Percentiles rank a stretch among this genome's conserved stretches.
phyloP scores from a whole-genome alignment of 2,797 vertebrate species.

The Macroramphosus scolopax region DNA sequence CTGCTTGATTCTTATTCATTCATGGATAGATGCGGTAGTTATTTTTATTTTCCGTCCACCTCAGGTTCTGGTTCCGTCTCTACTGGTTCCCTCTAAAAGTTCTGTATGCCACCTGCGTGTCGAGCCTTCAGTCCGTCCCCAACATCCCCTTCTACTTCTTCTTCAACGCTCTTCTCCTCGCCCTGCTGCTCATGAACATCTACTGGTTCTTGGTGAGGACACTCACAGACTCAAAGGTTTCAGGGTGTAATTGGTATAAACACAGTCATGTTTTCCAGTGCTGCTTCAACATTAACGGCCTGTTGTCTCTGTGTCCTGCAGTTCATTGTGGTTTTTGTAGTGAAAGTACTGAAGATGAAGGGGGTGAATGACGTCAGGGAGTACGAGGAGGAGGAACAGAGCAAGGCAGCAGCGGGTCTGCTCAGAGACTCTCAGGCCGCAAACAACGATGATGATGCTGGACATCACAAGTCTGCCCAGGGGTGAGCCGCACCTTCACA shows the following conservation, averaged over 20 bases:
- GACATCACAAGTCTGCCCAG: constrained; percentile 70
- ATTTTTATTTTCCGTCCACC: not conserved
- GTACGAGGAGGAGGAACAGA: constrained; percentile 84
- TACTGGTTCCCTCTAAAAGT: constrained; percentile 99
- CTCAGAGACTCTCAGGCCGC: constrained; percentile 30
- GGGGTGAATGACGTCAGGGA: constrained; percentile 92
- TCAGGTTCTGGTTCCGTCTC: constrained; percentile 97
- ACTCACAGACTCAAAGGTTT: not conserved
- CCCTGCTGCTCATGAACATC: constrained; percentile 92
- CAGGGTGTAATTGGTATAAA: too few species aligned
- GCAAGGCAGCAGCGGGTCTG: constrained; percentile 34
- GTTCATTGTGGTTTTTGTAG: constrained; percentile 92
- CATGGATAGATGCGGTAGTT: too few species aligned
- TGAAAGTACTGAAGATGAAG: constrained; percentile 88
- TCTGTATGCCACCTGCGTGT: constrained; percentile 88
- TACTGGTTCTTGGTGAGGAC: constrained; percentile 97
- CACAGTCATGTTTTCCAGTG: not conserved
- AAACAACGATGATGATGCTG: constrained; percentile 55
- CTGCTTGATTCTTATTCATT: too few species aligned
- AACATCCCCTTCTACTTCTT: constrained; percentile 98
- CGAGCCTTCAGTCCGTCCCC: constrained; percentile 85
- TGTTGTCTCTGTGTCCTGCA: constrained; percentile 36
- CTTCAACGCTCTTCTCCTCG: constrained; percentile 90
- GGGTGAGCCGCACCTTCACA: constrained; percentile 70
- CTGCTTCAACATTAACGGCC: too few species aligned